Evolutionary conservation across 2,888 invertebrate species (phyloP).

Genomic region (Macrophya annulata): DNA sequence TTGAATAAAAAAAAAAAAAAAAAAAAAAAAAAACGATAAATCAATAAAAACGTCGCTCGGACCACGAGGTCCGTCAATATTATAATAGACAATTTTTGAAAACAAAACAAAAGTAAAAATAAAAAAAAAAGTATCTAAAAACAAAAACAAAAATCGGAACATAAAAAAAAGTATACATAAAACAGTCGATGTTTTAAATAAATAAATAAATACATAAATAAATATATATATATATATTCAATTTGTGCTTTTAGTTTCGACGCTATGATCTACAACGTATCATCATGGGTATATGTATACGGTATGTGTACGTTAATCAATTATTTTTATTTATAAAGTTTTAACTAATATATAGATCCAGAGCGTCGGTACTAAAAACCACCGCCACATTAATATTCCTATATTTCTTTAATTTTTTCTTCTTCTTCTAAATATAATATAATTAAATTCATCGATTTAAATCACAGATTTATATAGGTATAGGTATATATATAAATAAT

Average conservation of each 20-base stretch:
- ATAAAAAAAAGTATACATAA: not conserved
- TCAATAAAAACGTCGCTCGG: not conserved
- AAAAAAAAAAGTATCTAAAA: too few relatives aligned
- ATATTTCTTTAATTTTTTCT: not conserved
- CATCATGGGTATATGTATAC: too few relatives aligned
- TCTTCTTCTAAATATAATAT: not conserved
- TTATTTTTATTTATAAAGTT: not conserved
- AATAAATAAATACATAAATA: not conserved
- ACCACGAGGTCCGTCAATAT: not conserved
- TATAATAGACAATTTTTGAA: not conserved
- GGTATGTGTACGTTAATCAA: not conserved
- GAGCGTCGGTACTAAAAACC: not conserved
- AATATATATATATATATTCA: not conserved
- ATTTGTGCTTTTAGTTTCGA: not conserved
- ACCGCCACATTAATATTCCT: not conserved
- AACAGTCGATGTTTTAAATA: not conserved
- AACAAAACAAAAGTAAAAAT: not conserved
- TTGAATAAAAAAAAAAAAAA: not conserved
- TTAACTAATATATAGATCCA: not conserved
- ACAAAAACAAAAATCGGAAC: too few relatives aligned
- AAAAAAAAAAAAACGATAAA: not conserved
- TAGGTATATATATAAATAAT: not conserved
- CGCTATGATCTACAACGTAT: not conserved
- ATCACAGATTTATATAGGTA: constrained; percentile 12
- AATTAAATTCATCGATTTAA: constrained; percentile 25